Evolutionary conservation across 1,140 invertebrate genomes (phyloP).

Genomic region (Leptestheria dahalacensis): DNA sequence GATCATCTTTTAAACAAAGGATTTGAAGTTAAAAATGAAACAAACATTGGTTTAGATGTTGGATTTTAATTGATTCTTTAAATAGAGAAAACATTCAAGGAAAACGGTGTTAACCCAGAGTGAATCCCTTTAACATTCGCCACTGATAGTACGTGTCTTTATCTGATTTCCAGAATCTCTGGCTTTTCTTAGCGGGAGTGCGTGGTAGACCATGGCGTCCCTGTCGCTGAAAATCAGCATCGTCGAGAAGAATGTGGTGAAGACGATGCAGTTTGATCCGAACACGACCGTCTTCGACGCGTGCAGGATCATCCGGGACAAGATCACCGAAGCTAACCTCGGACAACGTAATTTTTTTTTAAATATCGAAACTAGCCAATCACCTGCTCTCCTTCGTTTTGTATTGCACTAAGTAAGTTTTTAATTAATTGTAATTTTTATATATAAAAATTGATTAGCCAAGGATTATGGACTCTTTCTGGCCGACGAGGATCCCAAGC

Average conservation of each 20-base stretch:
- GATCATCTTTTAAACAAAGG: too few species aligned
- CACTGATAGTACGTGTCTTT: too few species aligned
- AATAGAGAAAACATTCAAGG: too few species aligned
- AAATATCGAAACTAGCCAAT: too few species aligned
- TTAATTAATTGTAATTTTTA: not conserved
- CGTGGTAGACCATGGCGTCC: slow-evolving; percentile 40
- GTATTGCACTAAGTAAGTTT: too few species aligned
- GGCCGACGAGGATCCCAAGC: slow-evolving; percentile 87
- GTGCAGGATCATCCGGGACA: slow-evolving; percentile 85
- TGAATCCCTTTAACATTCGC: too few species aligned
- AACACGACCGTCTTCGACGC: slow-evolving; percentile 87
- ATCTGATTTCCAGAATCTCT: not conserved
- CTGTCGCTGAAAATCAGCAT: slow-evolving; percentile 88
- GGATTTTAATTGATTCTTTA: too few species aligned
- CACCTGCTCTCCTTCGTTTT: too few species aligned
- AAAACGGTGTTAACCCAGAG: too few species aligned
- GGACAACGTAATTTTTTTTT: slow-evolving; percentile 59
- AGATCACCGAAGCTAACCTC: slow-evolving; percentile 71
- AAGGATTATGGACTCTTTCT: slow-evolving; percentile 95
- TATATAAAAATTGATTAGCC: slow-evolving; percentile 35
- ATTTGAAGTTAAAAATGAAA: too few species aligned
- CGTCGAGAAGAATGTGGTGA: slow-evolving; percentile 80
- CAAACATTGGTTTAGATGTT: too few species aligned
- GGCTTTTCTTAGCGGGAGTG: not conserved
- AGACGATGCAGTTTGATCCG: slow-evolving; percentile 96